Conservation (phyloP, 2,797 vertebrate genomes). For the Hephaestus fuliginosus region DNA sequence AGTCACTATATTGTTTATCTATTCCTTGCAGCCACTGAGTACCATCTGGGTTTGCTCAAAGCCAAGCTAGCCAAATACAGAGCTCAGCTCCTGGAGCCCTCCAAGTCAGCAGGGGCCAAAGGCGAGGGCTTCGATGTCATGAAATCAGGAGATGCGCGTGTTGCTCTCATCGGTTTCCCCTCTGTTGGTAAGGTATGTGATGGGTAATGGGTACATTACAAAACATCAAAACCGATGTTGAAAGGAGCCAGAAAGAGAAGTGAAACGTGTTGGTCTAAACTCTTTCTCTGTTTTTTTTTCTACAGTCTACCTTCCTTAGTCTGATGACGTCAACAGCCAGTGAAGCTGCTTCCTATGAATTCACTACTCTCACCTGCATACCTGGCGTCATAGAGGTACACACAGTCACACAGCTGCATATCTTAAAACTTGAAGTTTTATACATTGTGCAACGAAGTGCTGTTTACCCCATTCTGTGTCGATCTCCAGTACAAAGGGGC, state of each 20-base stretch:
- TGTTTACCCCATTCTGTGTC: conserved; percentile 15
- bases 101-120: conserved; percentile 93
- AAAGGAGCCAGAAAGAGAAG: background rate
- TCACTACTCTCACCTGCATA: conserved; percentile 98
- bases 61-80: conserved; percentile 98
- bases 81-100: conserved; percentile 95
- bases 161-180: conserved; percentile 97
- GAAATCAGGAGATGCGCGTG: conserved; percentile 98
- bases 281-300: conserved; percentile 40
- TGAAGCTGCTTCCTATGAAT: conserved; percentile 97
- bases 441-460: background rate
- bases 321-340: conserved; percentile 98
- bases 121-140: conserved; percentile 99
- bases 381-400: conserved; percentile 97
- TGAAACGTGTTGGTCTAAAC: background rate
- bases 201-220: too few species aligned
- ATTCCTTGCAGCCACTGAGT: conserved; percentile 91
- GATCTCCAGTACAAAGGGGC: conserved; percentile 95
- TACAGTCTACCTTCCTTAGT: conserved; percentile 97
- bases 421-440: background rate
- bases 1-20: background rate
- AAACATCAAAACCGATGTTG: too few species aligned
- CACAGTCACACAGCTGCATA: background rate
- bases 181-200: conserved; percentile 98
- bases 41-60: conserved; percentile 97